Evolutionary conservation across 2,888 invertebrate genomes (phyloP).

Genomic region (Laspeyria flexula): DNA sequence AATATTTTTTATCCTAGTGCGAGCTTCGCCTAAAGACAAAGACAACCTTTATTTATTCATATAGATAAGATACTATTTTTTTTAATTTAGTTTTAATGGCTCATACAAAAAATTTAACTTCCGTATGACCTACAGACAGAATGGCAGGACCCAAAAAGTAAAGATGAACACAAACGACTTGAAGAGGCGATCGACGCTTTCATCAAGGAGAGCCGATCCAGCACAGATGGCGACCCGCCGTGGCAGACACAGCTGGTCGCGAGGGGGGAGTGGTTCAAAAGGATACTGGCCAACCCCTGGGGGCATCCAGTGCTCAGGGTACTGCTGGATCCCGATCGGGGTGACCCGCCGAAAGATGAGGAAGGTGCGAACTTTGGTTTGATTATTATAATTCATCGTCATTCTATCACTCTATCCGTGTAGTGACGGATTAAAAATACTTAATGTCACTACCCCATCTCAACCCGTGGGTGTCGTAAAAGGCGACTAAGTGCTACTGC

Average conservation of each 20-base stretch:
- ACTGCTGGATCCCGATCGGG: slow-evolving; percentile 81
- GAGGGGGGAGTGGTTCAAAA: slow-evolving; percentile 86
- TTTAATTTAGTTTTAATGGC: no score
- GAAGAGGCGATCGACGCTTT: slow-evolving; percentile 63
- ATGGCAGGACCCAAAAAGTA: slow-evolving; percentile 69
- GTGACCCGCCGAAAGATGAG: slow-evolving; percentile 70
- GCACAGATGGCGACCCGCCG: slow-evolving; percentile 62
- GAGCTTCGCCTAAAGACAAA: no score
- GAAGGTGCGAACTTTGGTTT: slow-evolving; percentile 53
- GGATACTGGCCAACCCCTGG: slow-evolving; percentile 81
- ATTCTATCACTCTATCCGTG: no score
- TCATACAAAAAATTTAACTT: no score
- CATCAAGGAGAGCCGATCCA: slow-evolving; percentile 66
- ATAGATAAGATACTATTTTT: no score
- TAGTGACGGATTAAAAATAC: no score
- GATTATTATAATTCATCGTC: no score
- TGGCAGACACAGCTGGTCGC: slow-evolving; percentile 78
- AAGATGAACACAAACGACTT: slow-evolving; percentile 62
- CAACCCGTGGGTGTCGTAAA: no score
- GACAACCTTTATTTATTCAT: no score
- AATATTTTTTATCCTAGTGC: no score
- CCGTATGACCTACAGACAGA: slow-evolving; percentile 59
- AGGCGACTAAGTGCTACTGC: no score
- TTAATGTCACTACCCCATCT: no score
- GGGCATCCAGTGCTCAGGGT: slow-evolving; percentile 84